Conservation (phyloP, 2,797 vertebrate genomes). For the Odontamblyopus rebecca region DNA sequence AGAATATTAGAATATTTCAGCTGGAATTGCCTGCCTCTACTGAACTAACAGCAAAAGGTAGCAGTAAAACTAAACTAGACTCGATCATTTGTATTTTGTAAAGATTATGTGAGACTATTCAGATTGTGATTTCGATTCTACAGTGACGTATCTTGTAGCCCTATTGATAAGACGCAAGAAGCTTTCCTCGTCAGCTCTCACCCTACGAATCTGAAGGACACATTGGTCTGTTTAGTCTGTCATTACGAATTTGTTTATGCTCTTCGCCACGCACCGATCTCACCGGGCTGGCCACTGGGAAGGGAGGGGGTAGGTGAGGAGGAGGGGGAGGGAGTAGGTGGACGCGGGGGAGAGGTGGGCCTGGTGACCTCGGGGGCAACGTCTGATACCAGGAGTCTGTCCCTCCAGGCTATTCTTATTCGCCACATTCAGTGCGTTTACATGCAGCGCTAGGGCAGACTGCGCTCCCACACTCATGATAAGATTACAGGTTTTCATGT, state of each 20-base stretch:
- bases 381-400: conserved; percentile 30
- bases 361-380: conserved; percentile 47
- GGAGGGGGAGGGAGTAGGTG: conserved; percentile 7
- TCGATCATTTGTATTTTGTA: too few species aligned
- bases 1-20: too few species aligned
- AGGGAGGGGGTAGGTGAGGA: conserved; percentile 1
- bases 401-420: conserved; percentile 14
- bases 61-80: too few species aligned
- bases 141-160: too few species aligned
- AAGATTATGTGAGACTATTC: too few species aligned
- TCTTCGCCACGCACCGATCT: conserved; percentile 41
- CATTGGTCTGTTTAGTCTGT: conserved; percentile 81
- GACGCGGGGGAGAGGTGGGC: conserved; percentile 26
- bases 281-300: not conserved
- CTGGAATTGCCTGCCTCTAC: too few species aligned
- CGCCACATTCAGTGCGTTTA: not conserved
- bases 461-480: not conserved
- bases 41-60: too few species aligned
- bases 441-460: not conserved
- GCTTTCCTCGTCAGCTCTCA: conserved; percentile 34
- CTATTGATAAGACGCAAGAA: conserved; percentile 25
- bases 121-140: too few species aligned
- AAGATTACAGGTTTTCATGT: not conserved
- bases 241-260: conserved; percentile 55
- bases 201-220: conserved; percentile 59